These are phyloP conservation scores for Drosophila koepferae DNA, from an alignment of 2,888 invertebrate genomes.

Conservation along the genomic window DNA sequence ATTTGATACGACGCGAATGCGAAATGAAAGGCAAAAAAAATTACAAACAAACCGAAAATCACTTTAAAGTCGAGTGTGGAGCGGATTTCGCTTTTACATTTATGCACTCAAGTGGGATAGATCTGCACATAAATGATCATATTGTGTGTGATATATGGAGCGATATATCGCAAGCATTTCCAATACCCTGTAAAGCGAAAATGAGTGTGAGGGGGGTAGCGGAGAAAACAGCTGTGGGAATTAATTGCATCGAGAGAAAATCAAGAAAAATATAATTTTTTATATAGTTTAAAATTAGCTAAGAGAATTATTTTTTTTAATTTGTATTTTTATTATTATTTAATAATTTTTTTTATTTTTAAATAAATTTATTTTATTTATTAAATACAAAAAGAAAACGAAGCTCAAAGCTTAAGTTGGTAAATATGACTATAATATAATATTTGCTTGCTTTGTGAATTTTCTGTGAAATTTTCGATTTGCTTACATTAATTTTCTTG, in stretches of 20 bases:
- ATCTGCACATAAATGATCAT: constrained; percentile 14
- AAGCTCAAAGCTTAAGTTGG: too few relatives aligned
- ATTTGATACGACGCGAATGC: constrained; percentile 19
- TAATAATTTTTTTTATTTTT: too few relatives aligned
- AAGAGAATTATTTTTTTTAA: too few relatives aligned
- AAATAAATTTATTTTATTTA: too few relatives aligned
- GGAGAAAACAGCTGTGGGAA: not conserved
- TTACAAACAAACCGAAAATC: not conserved
- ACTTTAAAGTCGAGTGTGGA: constrained; percentile 14
- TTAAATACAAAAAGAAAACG: too few relatives aligned
- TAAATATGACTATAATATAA: too few relatives aligned
- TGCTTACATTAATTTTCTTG: not conserved
- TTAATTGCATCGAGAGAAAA: not conserved
- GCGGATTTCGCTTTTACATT: constrained; percentile 18
- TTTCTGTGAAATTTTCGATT: not conserved
- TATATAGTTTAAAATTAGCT: too few relatives aligned
- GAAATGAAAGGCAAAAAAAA: constrained; percentile 8
- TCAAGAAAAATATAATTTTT: too few relatives aligned
- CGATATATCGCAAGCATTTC: constrained; percentile 6
- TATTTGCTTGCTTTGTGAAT: not conserved
- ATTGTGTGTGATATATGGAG: constrained; percentile 13
- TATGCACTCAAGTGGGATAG: constrained; percentile 7
- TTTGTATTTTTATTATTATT: too few relatives aligned
- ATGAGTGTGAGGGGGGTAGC: not conserved
- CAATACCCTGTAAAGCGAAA: constrained; percentile 6